Conservation (phyloP, 2,113 vertebrate species). For the Rhynchomys soricoides region DNA sequence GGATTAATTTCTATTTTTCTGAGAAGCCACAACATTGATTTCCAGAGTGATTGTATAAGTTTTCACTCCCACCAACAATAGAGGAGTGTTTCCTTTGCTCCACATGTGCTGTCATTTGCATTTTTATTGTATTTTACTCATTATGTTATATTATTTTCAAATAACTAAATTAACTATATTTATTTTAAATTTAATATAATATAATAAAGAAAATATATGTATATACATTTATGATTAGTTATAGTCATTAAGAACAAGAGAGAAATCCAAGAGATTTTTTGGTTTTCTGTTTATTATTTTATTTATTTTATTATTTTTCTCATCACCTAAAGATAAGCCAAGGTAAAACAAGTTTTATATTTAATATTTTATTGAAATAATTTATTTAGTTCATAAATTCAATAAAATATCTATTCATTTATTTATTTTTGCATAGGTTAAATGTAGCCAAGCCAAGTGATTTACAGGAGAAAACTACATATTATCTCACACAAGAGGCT, state of each 20-base stretch:
- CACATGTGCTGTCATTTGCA: too few species aligned
- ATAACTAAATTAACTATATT: too few species aligned
- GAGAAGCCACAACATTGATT: neutral
- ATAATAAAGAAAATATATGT: neutral
- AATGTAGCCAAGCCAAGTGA: neutral
- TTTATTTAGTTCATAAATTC: too few species aligned
- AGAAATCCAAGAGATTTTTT: neutral
- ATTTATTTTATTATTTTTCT: too few species aligned
- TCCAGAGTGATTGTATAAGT: too few species aligned
- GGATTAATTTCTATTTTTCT: neutral
- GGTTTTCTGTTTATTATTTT: too few species aligned
- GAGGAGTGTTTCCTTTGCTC: neutral
- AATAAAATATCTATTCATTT: neutral
- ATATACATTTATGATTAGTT: neutral
- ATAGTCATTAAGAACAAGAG: neutral
- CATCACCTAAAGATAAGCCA: too few species aligned
- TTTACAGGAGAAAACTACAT: neutral
- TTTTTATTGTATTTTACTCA: too few species aligned
- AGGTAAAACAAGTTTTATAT: too few species aligned
- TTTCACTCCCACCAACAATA: neutral
- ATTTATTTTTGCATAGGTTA: neutral
- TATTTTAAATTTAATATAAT: too few species aligned
- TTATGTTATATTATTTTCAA: too few species aligned
- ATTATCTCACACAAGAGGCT: neutral
- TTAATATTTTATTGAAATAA: neutral